phyloP scores from a whole-genome alignment of 2,888 invertebrate species.

The Neoascia interrupta region DNA sequence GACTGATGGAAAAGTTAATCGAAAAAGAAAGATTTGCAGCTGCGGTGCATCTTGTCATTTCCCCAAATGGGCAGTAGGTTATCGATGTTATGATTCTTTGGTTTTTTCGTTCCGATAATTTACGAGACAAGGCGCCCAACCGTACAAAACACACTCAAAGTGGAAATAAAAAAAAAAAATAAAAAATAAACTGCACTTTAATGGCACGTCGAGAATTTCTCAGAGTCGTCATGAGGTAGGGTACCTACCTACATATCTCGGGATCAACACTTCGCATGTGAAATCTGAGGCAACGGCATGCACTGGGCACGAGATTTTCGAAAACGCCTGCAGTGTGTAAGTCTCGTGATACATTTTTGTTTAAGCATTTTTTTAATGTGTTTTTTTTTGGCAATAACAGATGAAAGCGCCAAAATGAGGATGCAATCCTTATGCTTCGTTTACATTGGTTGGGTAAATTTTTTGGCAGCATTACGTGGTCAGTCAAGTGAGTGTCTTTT shows the following conservation, averaged over 20 bases:
- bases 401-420: slow-evolving; percentile 62
- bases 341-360: slow-evolving; percentile 41
- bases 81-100: slow-evolving; percentile 59
- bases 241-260: neutral
- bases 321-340: slow-evolving; percentile 45
- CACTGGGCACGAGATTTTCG: slow-evolving; percentile 49
- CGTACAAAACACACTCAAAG: slow-evolving; percentile 28
- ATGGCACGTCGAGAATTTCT: slow-evolving; percentile 49
- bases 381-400: too few species aligned
- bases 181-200: slow-evolving; percentile 47
- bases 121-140: slow-evolving; percentile 39
- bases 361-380: neutral
- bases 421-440: slow-evolving; percentile 58
- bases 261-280: slow-evolving; percentile 22
- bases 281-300: slow-evolving; percentile 54
- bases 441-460: slow-evolving; percentile 42
- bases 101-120: slow-evolving; percentile 47
- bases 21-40: slow-evolving; percentile 25
- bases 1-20: neutral
- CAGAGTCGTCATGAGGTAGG: too few species aligned
- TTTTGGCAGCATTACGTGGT: slow-evolving; percentile 40
- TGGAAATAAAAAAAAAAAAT: slow-evolving; percentile 18
- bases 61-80: slow-evolving; percentile 40
- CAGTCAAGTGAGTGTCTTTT: slow-evolving; percentile 46
- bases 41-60: slow-evolving; percentile 7